Evolutionary conservation across 2,888 invertebrate species (phyloP), one percentile per base, ranked within the genome.

Genomic region (Catocala sponsa): DNA sequence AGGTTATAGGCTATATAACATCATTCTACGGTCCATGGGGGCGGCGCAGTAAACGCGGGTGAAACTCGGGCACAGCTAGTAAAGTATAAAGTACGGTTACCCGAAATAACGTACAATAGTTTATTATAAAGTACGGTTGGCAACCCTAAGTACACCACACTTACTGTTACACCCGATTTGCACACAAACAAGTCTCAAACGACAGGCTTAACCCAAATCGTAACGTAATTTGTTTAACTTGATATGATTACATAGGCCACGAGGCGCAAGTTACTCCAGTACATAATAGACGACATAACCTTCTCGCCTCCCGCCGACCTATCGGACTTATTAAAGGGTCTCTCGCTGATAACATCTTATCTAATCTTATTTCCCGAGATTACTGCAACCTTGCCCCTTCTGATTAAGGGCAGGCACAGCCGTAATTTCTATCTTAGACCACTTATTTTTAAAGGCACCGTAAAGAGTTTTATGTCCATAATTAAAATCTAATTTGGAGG

Each of bases 291-390:
- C 58, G 72, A 66, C 76, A 74, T 75, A 68, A 72, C 78, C 78
- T 79, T 76, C 76, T 65, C 76, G 77, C 74, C 74, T 75, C 70
- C 67, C 60, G 48, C 65, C 73, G 77, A 74, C 78, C 83, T 80
- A 82, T 82, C 82, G 74, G 76, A 78, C 79, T 84, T 84, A 84
- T 85, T 84, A 83, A 79, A 82, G 80, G 77, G 70, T 68, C 64
- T 63, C 72, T 59, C 49, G 72, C 58, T 76, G 79, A 78, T 68
- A 68, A 59, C 61, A 74, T 82, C 80, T 77, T 78, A 82, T 79
- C 74, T 73, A 59, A 74, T 82, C 80, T 77, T 59, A 57, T 54
- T 50, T 72, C 77, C 79, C 67, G 76, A 73, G 76, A 75, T 83
- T 83, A 81, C 78, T 80, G 75, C 76, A 74, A 69, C 68, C 75